A percentile compares a stretch with the other conserved stretches of the same genome.
Conservation (phyloP, 2,797 vertebrate genomes). For the Hapalemur alaotrensis region DNA sequence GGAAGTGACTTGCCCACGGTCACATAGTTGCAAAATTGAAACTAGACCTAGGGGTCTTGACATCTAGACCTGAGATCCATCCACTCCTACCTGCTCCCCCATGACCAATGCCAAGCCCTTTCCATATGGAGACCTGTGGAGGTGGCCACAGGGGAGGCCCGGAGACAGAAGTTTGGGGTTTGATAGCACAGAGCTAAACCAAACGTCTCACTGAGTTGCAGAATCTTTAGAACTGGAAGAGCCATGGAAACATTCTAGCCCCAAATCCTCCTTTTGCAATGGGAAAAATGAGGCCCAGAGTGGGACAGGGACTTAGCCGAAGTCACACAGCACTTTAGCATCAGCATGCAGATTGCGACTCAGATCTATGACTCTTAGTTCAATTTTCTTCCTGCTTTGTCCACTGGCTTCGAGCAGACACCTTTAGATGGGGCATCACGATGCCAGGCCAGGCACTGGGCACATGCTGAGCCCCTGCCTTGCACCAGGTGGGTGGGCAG, state of each 20-base stretch:
- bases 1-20: not conserved
- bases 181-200: not conserved
- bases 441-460: not conserved
- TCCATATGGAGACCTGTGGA: not conserved
- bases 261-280: not conserved
- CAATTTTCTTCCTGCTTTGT: not conserved
- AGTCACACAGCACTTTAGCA: not conserved
- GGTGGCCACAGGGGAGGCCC: not conserved
- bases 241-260: not conserved
- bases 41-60: not conserved
- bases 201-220: not conserved
- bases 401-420: not conserved
- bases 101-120: not conserved
- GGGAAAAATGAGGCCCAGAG: not conserved
- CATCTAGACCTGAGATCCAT: not conserved
- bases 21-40: not conserved
- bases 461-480: not conserved
- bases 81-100: not conserved
- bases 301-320: not conserved
- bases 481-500: not conserved
- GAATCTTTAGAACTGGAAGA: not conserved
- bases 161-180: not conserved
- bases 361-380: not conserved
- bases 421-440: not conserved
- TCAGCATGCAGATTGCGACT: not conserved